Base-by-base conservation (phyloP, 2,797 vertebrate species). In the Orientallactaga sibirica region DNA sequence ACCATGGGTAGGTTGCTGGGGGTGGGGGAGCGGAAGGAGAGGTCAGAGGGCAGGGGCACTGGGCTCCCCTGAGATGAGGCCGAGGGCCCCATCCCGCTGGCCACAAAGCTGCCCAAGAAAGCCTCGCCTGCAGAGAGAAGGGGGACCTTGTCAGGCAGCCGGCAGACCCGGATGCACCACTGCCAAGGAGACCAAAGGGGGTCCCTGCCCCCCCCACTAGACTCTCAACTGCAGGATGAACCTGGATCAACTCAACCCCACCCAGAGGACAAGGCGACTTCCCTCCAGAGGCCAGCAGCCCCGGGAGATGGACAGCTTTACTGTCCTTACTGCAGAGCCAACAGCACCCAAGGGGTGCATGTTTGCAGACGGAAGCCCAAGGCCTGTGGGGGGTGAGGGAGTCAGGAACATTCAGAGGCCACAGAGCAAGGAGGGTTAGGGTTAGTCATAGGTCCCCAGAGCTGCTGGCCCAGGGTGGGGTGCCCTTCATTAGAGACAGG, bases 1-100 rank as follows among this genome's bases (percentile, higher is more conserved):
- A 98, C 98, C 99, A 99, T 99, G 96, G 99, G 99, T 92, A 99
- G 98, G 95, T 98, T 96, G 93, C 98, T 98, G 97, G 98, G 98
- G 97, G 98, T 99, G 95, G 98, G 97, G 16, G 98, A 96, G 97
- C 98, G 98, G 98, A 98, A 99, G 37, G 98, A 88, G 2, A 98
- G 98, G 95, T 99, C 99, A 90, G 99, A 98, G 97, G 98, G 98
- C 96, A 99, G 66, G 97, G 98, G 80, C 96, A 96, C 95, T 0
- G 96, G 97, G 94, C 95, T 97, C 84, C 97, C 97, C 86, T 96
- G 90, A 75, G 91, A 96, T 0, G 97, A 95, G 96, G 98, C 98
- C n/a, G 98, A 96, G 25, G 90, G 96, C 33, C 98, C 98, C 94
- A 99, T 99, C 96, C 98, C 98, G 85, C 96, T 80, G 96, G 96